Percentiles rank a stretch among this genome's conserved stretches.
These are phyloP conservation scores for Pomacea maculata DNA, from an alignment of 1,140 invertebrate genomes.

Conservation along the genomic window DNA sequence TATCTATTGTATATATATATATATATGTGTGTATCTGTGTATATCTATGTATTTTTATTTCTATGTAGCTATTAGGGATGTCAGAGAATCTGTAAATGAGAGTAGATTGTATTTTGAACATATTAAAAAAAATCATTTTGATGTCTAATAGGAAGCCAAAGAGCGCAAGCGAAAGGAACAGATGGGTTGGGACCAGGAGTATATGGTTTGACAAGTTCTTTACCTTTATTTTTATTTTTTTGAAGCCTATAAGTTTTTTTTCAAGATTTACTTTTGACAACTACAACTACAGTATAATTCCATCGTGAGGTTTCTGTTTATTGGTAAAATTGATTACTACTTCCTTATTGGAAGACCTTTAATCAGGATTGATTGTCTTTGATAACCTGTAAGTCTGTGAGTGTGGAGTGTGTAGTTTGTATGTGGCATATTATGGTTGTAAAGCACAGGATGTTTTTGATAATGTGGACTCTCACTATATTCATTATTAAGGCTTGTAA, in stretches of 20 bases:
- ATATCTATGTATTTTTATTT: neutral
- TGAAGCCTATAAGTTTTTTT: neutral
- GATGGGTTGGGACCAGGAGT: constrained; percentile 97
- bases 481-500: too few relatives aligned
- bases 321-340: too few relatives aligned
- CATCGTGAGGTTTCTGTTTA: too few relatives aligned
- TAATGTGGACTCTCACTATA: neutral
- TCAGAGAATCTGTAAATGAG: too few relatives aligned
- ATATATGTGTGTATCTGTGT: neutral
- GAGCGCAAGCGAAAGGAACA: constrained; percentile 86
- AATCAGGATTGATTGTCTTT: too few relatives aligned
- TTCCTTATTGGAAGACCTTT: too few relatives aligned
- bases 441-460: neutral
- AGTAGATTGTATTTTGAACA: too few relatives aligned
- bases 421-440: neutral
- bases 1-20: neutral
- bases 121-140: too few relatives aligned
- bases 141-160: constrained; percentile 75
- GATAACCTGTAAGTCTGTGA: too few relatives aligned
- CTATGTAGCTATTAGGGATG: too few relatives aligned
- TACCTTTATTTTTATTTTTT: neutral
- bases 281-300: neutral
- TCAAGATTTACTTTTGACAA: too few relatives aligned
- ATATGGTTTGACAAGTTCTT: constrained; percentile 64
- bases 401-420: too few relatives aligned